A percentile compares a stretch with the other conserved stretches of the same genome.
Conservation (phyloP, 2,113 vertebrate species). For the Chloroceryle aenea region DNA sequence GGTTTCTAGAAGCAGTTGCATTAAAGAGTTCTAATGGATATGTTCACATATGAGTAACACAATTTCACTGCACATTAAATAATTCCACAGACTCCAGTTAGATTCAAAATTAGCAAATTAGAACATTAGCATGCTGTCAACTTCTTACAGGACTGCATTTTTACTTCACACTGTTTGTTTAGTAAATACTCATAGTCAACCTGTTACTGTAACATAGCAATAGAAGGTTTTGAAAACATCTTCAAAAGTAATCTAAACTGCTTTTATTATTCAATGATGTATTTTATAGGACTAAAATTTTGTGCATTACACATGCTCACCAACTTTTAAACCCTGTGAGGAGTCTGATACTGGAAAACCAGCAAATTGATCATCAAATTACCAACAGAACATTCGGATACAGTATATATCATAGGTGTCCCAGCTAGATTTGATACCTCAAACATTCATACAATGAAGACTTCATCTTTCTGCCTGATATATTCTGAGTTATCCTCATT, state of each 20-base stretch:
- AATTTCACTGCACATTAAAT: not conserved
- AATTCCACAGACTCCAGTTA: not conserved
- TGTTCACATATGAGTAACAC: not conserved
- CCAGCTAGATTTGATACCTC: not conserved
- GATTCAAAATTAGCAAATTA: not conserved
- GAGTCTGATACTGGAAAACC: not conserved
- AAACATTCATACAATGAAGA: not conserved
- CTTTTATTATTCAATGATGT: rapidly evolving
- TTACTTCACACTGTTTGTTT: not conserved
- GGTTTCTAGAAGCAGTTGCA: not conserved
- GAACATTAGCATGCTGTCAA: not conserved
- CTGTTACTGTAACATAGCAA: not conserved
- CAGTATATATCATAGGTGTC: not conserved
- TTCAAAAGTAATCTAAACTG: not conserved
- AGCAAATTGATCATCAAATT: rapidly evolving
- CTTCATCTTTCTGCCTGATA: not conserved
- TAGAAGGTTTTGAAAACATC: not conserved
- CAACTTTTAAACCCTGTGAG: not conserved
- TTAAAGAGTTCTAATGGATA: not conserved
- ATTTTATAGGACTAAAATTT: not conserved
- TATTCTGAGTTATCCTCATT: not conserved
- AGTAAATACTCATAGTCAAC: not conserved
- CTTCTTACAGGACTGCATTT: not conserved
- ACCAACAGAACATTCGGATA: not conserved
- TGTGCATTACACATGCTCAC: not conserved